Evolutionary conservation across 2,888 invertebrate species (phyloP), one percentile per base, ranked within the genome.

Genomic region (Elysia crispata): DNA sequence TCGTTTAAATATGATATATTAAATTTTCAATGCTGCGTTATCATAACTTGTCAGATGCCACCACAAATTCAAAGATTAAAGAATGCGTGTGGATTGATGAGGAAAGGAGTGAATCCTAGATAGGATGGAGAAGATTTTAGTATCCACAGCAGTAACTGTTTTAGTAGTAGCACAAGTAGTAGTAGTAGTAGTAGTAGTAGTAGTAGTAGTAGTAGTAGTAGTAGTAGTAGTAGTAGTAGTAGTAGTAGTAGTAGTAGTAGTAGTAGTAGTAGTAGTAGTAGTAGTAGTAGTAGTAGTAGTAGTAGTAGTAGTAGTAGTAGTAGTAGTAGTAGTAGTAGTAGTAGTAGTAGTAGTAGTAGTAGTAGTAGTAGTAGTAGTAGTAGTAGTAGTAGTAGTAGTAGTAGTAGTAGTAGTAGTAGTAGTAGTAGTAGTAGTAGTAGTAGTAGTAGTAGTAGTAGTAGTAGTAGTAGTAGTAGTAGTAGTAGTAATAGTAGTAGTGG

Each of bases 221-320:
- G n/a, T n/a, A n/a, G n/a, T n/a, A n/a, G n/a, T n/a, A n/a, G n/a
- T n/a, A n/a, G n/a, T n/a, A n/a, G n/a, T n/a, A n/a, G n/a, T n/a
- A n/a, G n/a, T n/a, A n/a, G n/a, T 64, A 64, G 64, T 64, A 64
- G 64, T 64, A 64, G 64, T 64, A 64, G 64, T 64, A 64, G 64
- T 64, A 64, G 64, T 64, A 64, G 64, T 64, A 11, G 23, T 64
- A 64, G 64, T 64, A 64, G 64, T 64, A 64, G 64, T 64, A 64
- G 64, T 64, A 64, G 64, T 64, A 64, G 64, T 64, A 64, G 64
- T 64, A 64, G 64, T 64, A 64, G 64, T 64, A 64, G 64, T 64
- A 64, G 64, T 64, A 64, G 64, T 64, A 64, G 64, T 64, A 64
- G 64, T 64, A 64, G 64, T 64, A 64, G 64, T 64, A 64, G 64